phyloP scores from a whole-genome alignment of 2,113 vertebrate genomes.

The Nipponia nippon region DNA sequence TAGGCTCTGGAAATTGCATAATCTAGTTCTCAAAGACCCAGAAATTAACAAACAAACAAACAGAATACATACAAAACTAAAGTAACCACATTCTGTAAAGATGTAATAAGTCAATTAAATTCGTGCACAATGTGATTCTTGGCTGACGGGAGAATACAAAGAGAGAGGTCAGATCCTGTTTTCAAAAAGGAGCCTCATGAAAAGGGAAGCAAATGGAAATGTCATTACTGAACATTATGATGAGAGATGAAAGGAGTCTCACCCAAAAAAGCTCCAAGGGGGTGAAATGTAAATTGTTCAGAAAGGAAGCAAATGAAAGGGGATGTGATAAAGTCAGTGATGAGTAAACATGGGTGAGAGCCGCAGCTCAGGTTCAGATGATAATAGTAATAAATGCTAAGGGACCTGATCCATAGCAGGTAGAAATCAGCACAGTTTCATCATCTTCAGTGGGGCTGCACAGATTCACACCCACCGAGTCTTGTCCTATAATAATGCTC shows the following conservation, averaged over 20 bases:
- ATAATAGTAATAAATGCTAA: not conserved
- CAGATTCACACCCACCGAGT: not conserved
- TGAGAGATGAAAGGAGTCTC: constrained; percentile 62
- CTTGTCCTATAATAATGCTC: not conserved
- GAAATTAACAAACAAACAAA: constrained; percentile 66
- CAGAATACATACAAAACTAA: constrained; percentile 38
- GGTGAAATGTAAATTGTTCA: constrained; percentile 61
- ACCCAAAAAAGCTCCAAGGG: constrained; percentile 23
- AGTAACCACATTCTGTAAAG: constrained; percentile 25
- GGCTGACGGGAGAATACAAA: constrained; percentile 54
- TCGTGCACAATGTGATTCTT: constrained; percentile 26
- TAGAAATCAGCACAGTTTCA: not conserved
- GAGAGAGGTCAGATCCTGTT: constrained; percentile 40
- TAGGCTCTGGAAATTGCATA: constrained; percentile 6
- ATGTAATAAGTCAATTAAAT: constrained; percentile 63
- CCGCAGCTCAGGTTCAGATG: not conserved
- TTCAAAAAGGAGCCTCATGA: constrained; percentile 45
- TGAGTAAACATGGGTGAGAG: constrained; percentile 23
- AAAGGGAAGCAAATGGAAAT: constrained; percentile 66
- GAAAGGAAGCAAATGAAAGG: constrained; percentile 53
- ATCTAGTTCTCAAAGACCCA: constrained; percentile 28
- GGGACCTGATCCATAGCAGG: not conserved
- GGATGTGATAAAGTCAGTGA: constrained; percentile 39
- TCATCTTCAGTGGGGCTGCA: not conserved
- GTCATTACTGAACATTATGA: constrained; percentile 66